Conservation (phyloP, 2,888 invertebrate species). For the Fragum sueziense region DNA sequence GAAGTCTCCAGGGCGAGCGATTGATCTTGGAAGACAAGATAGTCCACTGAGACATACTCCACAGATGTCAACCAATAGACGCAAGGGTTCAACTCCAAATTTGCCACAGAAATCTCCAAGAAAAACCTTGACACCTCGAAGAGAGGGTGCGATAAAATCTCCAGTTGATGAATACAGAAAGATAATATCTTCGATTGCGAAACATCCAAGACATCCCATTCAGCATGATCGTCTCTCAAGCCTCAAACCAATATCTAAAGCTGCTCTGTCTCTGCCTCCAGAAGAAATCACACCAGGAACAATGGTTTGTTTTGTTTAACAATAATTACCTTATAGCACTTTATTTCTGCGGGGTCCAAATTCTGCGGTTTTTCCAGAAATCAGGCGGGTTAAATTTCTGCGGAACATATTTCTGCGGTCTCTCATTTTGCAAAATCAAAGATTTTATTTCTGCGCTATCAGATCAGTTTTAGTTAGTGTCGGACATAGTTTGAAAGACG, state of each 20-base stretch:
- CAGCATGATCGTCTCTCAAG: slow-evolving; percentile 51
- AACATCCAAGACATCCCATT: neutral
- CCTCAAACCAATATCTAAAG: slow-evolving; percentile 30
- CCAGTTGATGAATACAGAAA: neutral
- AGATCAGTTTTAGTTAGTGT: too few relatives aligned
- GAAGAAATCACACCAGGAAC: slow-evolving; percentile 42
- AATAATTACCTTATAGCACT: too few relatives aligned
- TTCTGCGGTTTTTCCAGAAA: too few relatives aligned
- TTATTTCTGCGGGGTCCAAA: too few relatives aligned
- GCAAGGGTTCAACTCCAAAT: neutral
- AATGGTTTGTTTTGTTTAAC: slow-evolving; percentile 40
- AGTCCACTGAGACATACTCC: too few relatives aligned
- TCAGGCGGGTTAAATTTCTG: too few relatives aligned
- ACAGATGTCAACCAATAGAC: neutral
- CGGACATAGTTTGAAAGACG: too few relatives aligned
- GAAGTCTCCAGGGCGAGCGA: neutral
- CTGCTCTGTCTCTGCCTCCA: slow-evolving; percentile 15
- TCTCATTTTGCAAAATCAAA: too few relatives aligned
- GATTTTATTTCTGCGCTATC: too few relatives aligned
- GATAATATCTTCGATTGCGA: neutral
- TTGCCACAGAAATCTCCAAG: too few relatives aligned
- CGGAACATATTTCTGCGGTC: too few relatives aligned
- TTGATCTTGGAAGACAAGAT: neutral
- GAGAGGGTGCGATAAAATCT: neutral
- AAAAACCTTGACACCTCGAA: too few relatives aligned